phyloP scores from a whole-genome alignment of 2,113 vertebrate species.

The Narcine bancroftii region DNA sequence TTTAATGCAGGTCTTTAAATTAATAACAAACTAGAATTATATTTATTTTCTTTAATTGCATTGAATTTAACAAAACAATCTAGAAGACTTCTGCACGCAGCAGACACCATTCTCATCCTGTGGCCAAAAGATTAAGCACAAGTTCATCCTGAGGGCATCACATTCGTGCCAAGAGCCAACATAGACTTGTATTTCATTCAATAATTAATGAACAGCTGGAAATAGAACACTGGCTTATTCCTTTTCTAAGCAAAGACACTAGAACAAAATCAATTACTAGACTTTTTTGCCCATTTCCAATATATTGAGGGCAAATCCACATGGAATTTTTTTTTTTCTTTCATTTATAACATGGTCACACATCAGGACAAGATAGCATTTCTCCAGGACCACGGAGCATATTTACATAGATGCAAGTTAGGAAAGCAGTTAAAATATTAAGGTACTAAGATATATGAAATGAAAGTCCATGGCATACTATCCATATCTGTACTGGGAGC shows the following conservation, averaged over 20 bases:
- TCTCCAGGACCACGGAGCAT: no score
- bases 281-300: not conserved
- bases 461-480: no score
- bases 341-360: no score
- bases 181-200: not conserved
- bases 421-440: no score
- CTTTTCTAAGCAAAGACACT: not conserved
- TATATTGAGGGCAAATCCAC: not conserved
- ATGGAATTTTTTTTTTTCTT: not conserved
- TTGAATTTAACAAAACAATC: not conserved
- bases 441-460: no score
- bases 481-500: no score
- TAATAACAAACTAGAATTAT: no score
- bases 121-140: not conserved
- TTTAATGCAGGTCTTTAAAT: not conserved
- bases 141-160: not conserved
- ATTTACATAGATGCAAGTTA: no score
- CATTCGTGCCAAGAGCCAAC: not conserved
- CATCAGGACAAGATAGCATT: no score
- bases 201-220: not conserved
- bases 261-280: not conserved
- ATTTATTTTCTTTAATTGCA: no score
- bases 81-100: not conserved
- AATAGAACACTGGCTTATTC: not conserved
- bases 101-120: not conserved